Percentiles rank a stretch among this genome's conserved stretches.
Conservation (phyloP, 1,140 invertebrate genomes). For the Procambarus virginalis region DNA sequence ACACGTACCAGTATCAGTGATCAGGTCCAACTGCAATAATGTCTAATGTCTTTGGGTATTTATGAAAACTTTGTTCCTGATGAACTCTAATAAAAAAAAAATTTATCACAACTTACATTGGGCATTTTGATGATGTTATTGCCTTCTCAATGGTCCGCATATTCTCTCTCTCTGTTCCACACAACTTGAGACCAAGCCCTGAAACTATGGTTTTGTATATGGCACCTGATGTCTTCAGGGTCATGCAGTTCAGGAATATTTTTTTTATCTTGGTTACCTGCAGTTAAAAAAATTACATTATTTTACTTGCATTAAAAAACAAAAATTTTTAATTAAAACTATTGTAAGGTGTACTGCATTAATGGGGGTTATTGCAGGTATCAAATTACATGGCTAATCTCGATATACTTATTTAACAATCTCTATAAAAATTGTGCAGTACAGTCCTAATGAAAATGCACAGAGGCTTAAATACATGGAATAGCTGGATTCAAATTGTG, state of each 20-base stretch:
- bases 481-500: no score
- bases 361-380: no score
- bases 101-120: conserved; percentile 34
- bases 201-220: conserved; percentile 79
- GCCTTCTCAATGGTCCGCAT: conserved; percentile 63
- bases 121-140: conserved; percentile 72
- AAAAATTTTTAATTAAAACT: neutral
- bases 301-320: neutral
- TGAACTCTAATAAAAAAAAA: neutral
- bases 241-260: conserved; percentile 88
- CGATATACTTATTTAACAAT: no score
- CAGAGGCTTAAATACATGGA: no score
- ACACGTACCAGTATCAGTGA: no score
- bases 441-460: no score
- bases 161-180: conserved; percentile 49
- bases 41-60: no score
- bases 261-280: conserved; percentile 77
- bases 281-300: neutral
- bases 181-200: conserved; percentile 62
- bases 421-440: no score
- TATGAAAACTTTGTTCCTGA: no score
- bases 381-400: no score
- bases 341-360: no score
- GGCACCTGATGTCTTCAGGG: conserved; percentile 82
- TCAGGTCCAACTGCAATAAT: no score